Evolutionary conservation across 1,140 invertebrate species (phyloP).

Genomic region (Brachionus koreanus): DNA sequence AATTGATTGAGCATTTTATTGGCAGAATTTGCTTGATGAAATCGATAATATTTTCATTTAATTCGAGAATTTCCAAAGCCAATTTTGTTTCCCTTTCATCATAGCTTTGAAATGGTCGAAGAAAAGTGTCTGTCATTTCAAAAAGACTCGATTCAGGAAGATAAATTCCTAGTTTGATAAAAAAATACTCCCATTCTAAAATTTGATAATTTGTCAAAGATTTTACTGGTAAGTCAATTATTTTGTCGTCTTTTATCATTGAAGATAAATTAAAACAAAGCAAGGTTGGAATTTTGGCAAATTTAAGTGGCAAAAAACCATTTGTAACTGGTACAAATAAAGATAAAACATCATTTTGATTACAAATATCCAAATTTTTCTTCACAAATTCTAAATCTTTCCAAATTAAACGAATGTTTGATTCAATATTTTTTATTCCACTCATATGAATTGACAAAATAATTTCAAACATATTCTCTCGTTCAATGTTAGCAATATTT

Average conservation of each 20-base stretch:
- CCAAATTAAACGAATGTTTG: neutral
- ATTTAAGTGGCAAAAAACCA: neutral
- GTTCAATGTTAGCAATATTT: neutral
- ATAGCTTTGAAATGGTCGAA: neutral
- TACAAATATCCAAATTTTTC: neutral
- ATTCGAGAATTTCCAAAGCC: neutral
- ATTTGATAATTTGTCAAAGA: neutral
- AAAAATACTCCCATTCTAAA: slow-evolving; percentile 3
- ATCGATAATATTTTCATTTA: neutral
- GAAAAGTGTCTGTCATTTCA: neutral
- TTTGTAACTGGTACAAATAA: neutral
- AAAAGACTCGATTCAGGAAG: neutral
- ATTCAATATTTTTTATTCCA: neutral
- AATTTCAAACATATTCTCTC: neutral
- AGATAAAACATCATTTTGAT: neutral
- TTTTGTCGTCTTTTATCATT: neutral
- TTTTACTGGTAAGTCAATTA: neutral
- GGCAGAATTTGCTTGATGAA: neutral
- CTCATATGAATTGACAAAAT: neutral
- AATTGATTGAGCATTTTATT: neutral
- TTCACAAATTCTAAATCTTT: slow-evolving; percentile 5
- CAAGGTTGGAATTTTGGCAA: neutral
- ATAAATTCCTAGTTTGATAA: neutral
- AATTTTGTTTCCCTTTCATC: neutral
- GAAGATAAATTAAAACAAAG: neutral